Base-by-base conservation (phyloP, 2,113 vertebrate species). In the Sarotherodon lohbergeri region DNA sequence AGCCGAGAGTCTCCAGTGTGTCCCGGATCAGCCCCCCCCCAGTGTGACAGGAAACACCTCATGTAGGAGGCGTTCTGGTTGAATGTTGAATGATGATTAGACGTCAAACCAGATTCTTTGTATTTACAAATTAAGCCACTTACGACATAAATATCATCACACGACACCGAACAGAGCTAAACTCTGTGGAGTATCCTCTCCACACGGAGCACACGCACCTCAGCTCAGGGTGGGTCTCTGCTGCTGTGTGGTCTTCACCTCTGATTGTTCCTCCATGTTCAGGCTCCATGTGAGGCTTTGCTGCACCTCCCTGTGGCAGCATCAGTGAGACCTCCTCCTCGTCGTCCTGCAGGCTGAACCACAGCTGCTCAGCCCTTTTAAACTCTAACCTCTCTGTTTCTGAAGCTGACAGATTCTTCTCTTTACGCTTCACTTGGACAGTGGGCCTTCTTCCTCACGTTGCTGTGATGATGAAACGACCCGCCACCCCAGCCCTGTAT, bases 281-380 rank as follows among this genome's bases (percentile, higher is more conserved):
- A 27, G 13, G 68, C 41, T 73, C 68, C 68, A 48, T 19, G 39
- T 71, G 39, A 71, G 43, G 39, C 12, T 43, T 24, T 43, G 41
- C 41, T 76, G 68, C 2, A 73, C 22, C 68, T 46, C 22, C 41
- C 22, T 41, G 63, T 68, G 36, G 13, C 39, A 71, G 39, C n/a
- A 24, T 71, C 3, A 43, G n/a, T 71, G 39, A 71, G n/a, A 24
- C 34, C 39, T 10, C 68, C 66, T 46, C 39, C 1, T 46, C 8
- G 0, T 43, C 13, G 1, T 43, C 39, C 66, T 73, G 5, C 39
- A 73, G 12, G 5, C 39, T 73, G 13, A 73, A 16, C 41, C 41
- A 43, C 41, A 73, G 41, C 22, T 27, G 41, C 41, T 73, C 22
- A 17, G 68, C 41, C 41, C 13, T 29, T 41, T 29, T 9, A 46